Evolutionary conservation across 2,797 vertebrate species (phyloP).

Genomic region (Trichosurus vulpecula): DNA sequence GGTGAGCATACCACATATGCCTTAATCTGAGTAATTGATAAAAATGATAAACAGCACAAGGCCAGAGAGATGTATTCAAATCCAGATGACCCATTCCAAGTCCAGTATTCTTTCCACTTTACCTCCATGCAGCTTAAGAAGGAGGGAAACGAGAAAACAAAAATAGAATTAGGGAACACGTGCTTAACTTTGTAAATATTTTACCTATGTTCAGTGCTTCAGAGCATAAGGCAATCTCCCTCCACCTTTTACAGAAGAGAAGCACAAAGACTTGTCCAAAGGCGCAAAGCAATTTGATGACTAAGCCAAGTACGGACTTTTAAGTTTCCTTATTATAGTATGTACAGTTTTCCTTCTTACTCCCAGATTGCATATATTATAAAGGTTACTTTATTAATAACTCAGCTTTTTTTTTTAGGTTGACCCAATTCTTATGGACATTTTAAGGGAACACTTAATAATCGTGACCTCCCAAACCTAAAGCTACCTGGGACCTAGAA

Average conservation of each 20-base stretch:
- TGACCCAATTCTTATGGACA: neutral
- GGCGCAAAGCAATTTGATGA: too few relatives aligned
- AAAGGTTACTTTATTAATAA: neutral
- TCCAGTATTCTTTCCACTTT: neutral
- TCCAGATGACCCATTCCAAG: neutral
- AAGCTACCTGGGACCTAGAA: neutral
- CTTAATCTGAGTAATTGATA: neutral
- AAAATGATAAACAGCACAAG: too few relatives aligned
- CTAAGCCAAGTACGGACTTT: neutral
- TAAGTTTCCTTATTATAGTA: neutral
- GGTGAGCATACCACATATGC: neutral
- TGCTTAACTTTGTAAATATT: neutral
- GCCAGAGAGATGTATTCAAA: neutral
- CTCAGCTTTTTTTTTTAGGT: neutral
- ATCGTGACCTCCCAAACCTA: neutral
- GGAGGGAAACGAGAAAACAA: neutral
- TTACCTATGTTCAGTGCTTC: neutral
- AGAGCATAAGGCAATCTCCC: neutral
- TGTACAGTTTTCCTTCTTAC: neutral
- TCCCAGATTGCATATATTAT: neutral
- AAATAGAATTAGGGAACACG: neutral
- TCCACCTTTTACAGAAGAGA: neutral
- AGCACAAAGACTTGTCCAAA: too few relatives aligned
- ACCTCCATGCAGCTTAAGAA: neutral
- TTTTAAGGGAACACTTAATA: neutral